phyloP scores from a whole-genome alignment of 1,140 invertebrate species.

The Latrodectus geometricus region DNA sequence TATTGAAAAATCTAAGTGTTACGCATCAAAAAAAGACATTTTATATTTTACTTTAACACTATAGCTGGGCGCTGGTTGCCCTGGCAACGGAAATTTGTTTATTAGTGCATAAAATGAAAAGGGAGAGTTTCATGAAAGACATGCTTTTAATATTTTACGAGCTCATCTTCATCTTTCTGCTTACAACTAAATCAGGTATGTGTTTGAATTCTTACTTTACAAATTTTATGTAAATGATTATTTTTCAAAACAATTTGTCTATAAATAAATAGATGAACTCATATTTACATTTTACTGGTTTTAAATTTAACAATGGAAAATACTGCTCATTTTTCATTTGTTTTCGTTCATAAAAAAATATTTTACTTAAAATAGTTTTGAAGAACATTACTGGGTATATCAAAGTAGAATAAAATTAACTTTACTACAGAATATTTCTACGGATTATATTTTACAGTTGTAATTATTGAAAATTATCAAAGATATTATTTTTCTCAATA shows the following conservation, averaged over 20 bases:
- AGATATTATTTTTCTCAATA: no score
- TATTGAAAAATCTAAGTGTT: not conserved
- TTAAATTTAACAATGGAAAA: no score
- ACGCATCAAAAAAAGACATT: not conserved
- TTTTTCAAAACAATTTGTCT: no score
- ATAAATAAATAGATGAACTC: no score
- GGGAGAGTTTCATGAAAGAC: not conserved
- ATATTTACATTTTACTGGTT: no score
- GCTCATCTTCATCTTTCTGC: not conserved
- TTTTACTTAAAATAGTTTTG: not conserved
- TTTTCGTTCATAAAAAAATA: no score
- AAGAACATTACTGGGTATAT: no score
- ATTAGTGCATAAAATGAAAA: not conserved
- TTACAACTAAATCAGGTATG: constrained; percentile 1
- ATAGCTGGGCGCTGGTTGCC: not conserved
- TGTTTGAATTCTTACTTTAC: not conserved
- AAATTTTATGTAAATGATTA: not conserved
- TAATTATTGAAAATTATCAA: no score
- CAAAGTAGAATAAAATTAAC: no score
- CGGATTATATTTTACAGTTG: no score
- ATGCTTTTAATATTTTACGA: not conserved
- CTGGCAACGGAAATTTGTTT: not conserved
- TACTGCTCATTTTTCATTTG: no score
- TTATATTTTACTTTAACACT: not conserved
- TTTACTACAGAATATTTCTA: no score